These are phyloP conservation scores for Automeris io DNA, from an alignment of 2,888 invertebrate genomes.

Conservation along the genomic window DNA sequence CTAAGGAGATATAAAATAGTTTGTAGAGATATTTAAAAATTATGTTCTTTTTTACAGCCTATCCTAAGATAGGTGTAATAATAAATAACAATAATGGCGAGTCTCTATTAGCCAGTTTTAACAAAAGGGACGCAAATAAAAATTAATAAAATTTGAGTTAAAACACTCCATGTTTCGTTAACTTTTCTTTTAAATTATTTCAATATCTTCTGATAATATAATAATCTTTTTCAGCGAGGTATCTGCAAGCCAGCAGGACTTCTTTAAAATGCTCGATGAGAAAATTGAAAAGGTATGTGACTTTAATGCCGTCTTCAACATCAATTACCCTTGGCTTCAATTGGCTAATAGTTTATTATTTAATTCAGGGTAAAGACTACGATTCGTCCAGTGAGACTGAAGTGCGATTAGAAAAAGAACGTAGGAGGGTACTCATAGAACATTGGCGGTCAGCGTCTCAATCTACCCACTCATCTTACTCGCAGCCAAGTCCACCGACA, in stretches of 20 bases:
- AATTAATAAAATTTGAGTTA: too few relatives aligned
- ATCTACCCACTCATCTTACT: slow-evolving; percentile 56
- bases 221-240: slow-evolving; percentile 84
- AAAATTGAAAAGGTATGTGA: slow-evolving; percentile 88
- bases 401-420: slow-evolving; percentile 80
- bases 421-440: slow-evolving; percentile 81
- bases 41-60: too few relatives aligned
- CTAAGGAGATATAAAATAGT: not conserved
- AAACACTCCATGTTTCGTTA: too few relatives aligned
- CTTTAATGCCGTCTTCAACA: not conserved
- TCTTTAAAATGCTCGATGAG: slow-evolving; percentile 95
- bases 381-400: slow-evolving; percentile 87
- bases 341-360: slow-evolving; percentile 3
- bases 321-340: too few relatives aligned
- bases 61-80: too few relatives aligned
- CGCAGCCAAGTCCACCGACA: slow-evolving; percentile 57
- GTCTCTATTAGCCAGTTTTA: too few relatives aligned
- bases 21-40: too few relatives aligned
- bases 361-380: slow-evolving; percentile 88
- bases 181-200: too few relatives aligned
- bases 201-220: too few relatives aligned
- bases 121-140: too few relatives aligned
- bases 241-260: slow-evolving; percentile 92
- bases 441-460: slow-evolving; percentile 87
- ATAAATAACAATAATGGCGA: too few relatives aligned